phyloP scores from a whole-genome alignment of 2,113 vertebrate genomes.

The Sitta europaea region DNA sequence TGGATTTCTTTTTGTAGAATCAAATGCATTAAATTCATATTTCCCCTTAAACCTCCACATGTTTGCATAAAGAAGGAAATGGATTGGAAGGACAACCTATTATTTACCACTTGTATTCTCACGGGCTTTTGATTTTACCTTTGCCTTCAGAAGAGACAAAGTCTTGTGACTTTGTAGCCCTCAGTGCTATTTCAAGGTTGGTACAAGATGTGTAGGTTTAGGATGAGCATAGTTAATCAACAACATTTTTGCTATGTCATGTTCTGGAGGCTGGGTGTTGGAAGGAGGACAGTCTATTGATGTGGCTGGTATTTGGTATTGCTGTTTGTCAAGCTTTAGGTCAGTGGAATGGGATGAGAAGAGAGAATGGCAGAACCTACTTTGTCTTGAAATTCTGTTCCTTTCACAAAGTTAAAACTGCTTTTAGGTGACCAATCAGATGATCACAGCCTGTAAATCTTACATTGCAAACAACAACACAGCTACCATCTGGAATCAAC shows the following conservation, averaged over 20 bases:
- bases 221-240: neutral
- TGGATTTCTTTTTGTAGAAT: neutral
- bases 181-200: neutral
- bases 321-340: neutral
- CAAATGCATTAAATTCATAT: neutral
- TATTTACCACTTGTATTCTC: neutral
- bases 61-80: neutral
- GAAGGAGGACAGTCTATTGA: rapidly evolving
- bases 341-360: neutral
- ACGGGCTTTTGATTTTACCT: neutral
- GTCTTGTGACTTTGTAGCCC: neutral
- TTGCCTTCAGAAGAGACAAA: neutral
- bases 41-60: neutral
- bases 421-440: constrained; percentile 93
- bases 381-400: neutral
- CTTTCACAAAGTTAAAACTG: neutral
- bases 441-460: constrained; percentile 90
- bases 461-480: constrained; percentile 82
- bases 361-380: neutral
- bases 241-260: rapidly evolving
- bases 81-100: neutral
- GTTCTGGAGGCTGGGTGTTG: neutral
- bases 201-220: neutral
- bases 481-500: constrained; percentile 87
- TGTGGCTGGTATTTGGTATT: neutral